Percentiles rank a stretch among this genome's conserved stretches.
Evolutionary conservation across 2,797 vertebrate species (phyloP).

Genomic region (Meriones psammophilus): DNA sequence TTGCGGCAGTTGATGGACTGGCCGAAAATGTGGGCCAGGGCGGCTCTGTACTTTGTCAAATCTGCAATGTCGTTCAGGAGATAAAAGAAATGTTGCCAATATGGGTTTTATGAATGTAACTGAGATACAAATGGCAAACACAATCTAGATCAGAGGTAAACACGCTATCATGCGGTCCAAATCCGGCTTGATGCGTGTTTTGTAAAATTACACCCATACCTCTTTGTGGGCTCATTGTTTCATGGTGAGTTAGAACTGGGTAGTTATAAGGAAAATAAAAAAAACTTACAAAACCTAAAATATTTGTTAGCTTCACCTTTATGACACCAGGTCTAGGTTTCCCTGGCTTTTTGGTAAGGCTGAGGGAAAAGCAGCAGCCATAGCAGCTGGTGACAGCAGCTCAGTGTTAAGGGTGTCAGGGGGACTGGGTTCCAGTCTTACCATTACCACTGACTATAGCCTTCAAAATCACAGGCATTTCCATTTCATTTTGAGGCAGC

Average conservation of each 20-base stretch:
- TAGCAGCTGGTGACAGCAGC: background rate
- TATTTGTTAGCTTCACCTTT: background rate
- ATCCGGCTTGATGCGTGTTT: background rate
- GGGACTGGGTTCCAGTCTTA: background rate
- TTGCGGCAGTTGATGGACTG: background rate
- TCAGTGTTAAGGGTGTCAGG: background rate
- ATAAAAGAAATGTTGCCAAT: background rate
- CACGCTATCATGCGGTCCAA: background rate
- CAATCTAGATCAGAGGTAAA: background rate
- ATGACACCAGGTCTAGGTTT: background rate
- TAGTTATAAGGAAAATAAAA: background rate
- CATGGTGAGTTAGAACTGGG: background rate
- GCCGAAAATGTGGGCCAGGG: background rate
- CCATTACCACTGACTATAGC: background rate
- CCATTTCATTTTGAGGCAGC: background rate
- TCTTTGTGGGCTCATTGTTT: background rate
- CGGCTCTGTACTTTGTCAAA: background rate
- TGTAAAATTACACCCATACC: background rate
- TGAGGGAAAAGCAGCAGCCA: background rate
- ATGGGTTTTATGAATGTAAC: slow-evolving; percentile 3
- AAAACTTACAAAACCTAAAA: background rate
- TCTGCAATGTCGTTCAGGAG: slow-evolving; percentile 10
- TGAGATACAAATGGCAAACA: background rate
- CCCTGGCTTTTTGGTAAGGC: background rate
- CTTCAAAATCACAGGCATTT: slow-evolving; percentile 37